Base-by-base conservation (phyloP, 2,113 vertebrate species). In the Nyctereutes procyonoides region DNA sequence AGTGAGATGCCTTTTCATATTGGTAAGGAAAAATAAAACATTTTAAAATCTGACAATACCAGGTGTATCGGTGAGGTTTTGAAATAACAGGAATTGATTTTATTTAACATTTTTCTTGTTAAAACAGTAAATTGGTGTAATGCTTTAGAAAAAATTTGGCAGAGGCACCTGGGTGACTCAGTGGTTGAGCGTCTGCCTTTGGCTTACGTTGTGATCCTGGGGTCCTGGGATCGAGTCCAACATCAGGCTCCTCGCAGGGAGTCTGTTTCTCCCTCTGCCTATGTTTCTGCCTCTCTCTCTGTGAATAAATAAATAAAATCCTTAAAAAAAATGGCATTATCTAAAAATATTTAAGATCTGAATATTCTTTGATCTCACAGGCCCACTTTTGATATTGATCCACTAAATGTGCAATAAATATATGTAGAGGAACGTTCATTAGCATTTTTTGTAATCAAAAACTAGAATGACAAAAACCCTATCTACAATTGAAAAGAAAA, bases 51-150 rank as follows among this genome's bases (percentile, higher is more conserved):
- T 86, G 30, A 74, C 58, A 65, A 60, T 53, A 53, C 73, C 56
- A 65, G 32, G 35, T 77, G 26, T 74, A 35, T 76, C 81, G 13
- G 8, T 89, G 93, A 90, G 48, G 26, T 85, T 97, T 93, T 80
- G 24, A n/a, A 85, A 85, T 86, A 90, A 88, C n/a, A 6, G 26
- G 15, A 93, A 51, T 73, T 90, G 58, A 48, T 76, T 90, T 93
- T 88, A 77, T 87, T 88, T 85, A 97, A 58, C 80, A 67, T 80
- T 86, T 89, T 93, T 95, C 51, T 62, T 73, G 3, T 48, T 80
- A 19, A 6, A 22, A 86, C 26, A 74, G 8, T 60, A 86, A 92
- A 80, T 73, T 43, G 11, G 17, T 58, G n/a, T 71, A 22, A 24
- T 65, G 69, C 11, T 93, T 67, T 35, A 79, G 62, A 30, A 83